Conservation (phyloP, 2,888 invertebrate species). For the Nesidiocoris tenuis region DNA sequence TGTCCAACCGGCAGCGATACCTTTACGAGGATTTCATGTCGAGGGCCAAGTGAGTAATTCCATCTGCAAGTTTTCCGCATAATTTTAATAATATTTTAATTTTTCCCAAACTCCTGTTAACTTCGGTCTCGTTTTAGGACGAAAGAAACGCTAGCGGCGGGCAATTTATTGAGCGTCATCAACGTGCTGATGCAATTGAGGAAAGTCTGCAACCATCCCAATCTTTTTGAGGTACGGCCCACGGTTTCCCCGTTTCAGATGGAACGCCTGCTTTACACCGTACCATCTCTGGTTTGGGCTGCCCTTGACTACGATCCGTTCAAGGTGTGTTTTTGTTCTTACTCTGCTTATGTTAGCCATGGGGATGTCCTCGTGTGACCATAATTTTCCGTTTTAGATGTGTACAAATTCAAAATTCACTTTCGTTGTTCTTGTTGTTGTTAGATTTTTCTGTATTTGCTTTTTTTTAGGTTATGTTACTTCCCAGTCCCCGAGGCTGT, state of each 20-base stretch:
- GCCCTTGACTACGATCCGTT: constrained; percentile 72
- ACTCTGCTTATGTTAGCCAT: no score
- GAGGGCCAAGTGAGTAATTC: constrained; percentile 81
- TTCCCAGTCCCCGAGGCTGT: no score
- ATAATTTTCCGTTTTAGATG: constrained; percentile 8
- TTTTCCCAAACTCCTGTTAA: constrained; percentile 23
- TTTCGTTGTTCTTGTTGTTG: no score
- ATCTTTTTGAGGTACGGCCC: constrained; percentile 94
- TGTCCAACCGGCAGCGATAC: constrained; percentile 93
- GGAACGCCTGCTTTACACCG: constrained; percentile 69
- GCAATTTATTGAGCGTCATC: constrained; percentile 91
- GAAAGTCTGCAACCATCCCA: constrained; percentile 97
- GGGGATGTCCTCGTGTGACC: no score
- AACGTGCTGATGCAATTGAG: constrained; percentile 96
- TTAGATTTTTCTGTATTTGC: no score
- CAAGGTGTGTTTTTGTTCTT: constrained; percentile 59
- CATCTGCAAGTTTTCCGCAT: constrained; percentile 3
- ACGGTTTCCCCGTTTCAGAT: constrained; percentile 91
- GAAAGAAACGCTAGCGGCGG: constrained; percentile 85
- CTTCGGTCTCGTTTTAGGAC: constrained; percentile 64
- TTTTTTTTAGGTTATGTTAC: no score
- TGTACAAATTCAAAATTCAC: no score
- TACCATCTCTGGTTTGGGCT: constrained; percentile 71
- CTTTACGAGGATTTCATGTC: constrained; percentile 99
- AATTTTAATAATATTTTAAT: constrained; percentile 20